Evolutionary conservation across 2,888 invertebrate species (phyloP), one percentile per base, ranked within the genome.

Genomic region (Clanis bilineata): DNA sequence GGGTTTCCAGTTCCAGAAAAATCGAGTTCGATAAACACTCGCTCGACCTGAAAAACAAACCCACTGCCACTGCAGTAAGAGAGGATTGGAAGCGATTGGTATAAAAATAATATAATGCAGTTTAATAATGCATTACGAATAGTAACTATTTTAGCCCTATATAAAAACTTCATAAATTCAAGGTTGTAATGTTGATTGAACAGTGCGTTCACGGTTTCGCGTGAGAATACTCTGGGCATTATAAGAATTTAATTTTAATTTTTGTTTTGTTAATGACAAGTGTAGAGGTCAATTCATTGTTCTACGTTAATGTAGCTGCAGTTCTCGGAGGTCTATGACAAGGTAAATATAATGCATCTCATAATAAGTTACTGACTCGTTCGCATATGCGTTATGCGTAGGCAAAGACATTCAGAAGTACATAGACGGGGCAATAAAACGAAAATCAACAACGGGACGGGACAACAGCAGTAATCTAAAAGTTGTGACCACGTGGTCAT

Each of bases 271-370:
- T 83, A 85, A 87, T 82, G 80, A 85, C 84, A 82, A 86, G 71
- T 79, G 67, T 82, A 77, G 81, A 87, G 88, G 88, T 80, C 86
- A 76, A 64, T 71, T 76, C 75, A 87, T 88, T 88, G 88, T 80
- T 71, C 65, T 69, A 74, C 77, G 73, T 77, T 71, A 76, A 73
- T 73, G 74, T 74, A 70, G 75, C 70, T 71, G 73, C 64, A 69
- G 68, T 72, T 72, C 65, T 63, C 76, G 75, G 82, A 83, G 83
- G 86, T 80, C 81, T 82, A 79, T 80, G 78, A 79, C 87, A 88
- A 87, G 86, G 86, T 82, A 81, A 86, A 74, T 83, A 80, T 82
- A 85, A 77, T 66, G 55, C 56, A 59, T 45, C 44, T 59, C 36
- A 41, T 32, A 38, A 12, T 32, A 32, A n/a, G 23, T 39, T 45